A percentile compares a stretch with the other conserved stretches of the same genome.
Conservation (phyloP, 2,113 vertebrate species). For the Struthio camelus region DNA sequence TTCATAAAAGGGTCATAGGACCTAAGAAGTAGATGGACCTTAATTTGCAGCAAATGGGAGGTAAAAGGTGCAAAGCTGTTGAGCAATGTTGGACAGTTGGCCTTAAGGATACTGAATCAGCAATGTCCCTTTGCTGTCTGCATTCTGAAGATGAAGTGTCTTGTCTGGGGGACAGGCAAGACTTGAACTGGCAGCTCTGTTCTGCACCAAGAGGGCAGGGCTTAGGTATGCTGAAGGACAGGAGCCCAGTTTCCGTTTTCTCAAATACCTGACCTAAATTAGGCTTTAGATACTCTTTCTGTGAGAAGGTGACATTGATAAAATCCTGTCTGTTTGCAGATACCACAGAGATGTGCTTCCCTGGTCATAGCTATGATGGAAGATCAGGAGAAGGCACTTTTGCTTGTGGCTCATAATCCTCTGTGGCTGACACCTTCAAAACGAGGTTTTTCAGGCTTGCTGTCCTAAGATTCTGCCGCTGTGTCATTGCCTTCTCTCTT, state of each 20-base stretch:
- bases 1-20: too few relatives aligned
- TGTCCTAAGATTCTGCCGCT: not conserved
- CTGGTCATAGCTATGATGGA: not conserved
- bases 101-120: not conserved
- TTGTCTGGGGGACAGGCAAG: not conserved
- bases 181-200: not conserved
- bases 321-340: not conserved
- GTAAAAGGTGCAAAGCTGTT: too few relatives aligned
- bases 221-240: not conserved
- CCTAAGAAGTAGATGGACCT: too few relatives aligned
- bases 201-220: fast-evolving
- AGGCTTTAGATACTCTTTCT: not conserved
- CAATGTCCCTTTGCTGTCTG: not conserved
- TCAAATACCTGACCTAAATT: not conserved
- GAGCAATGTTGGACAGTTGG: not conserved
- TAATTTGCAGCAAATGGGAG: too few relatives aligned
- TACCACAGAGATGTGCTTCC: not conserved
- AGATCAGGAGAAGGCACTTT: not conserved
- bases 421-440: not conserved
- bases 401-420: not conserved
- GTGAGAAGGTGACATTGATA: not conserved
- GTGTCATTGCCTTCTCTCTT: not conserved
- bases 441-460: fast-evolving
- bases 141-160: not conserved
- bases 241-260: not conserved